A percentile compares a stretch with the other conserved stretches of the same genome.
Evolutionary conservation across 2,797 vertebrate species (phyloP).

Genomic region (Chelon labrosus): DNA sequence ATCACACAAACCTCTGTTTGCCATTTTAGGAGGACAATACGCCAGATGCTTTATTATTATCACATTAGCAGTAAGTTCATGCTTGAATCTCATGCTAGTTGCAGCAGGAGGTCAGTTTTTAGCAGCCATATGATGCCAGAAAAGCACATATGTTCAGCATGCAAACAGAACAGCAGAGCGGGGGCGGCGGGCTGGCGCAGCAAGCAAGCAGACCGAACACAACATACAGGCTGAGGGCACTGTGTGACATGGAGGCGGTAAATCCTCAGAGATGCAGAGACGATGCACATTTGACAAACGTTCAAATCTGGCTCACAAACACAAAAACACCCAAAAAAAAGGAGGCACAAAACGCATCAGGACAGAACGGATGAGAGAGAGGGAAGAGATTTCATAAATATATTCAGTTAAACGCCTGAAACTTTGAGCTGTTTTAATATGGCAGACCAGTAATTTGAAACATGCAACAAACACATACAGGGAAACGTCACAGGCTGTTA

Average conservation of each 20-base stretch:
- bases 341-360: conserved; percentile 51
- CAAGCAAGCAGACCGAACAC: conserved; percentile 75
- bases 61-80: conserved; percentile 28
- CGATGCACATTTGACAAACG: conserved; percentile 60
- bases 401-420: conserved; percentile 15
- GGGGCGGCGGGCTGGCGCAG: conserved; percentile 63
- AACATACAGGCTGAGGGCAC: conserved; percentile 58
- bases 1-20: neutral
- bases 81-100: conserved; percentile 47
- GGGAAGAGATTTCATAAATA: conserved; percentile 6
- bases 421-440: too few species aligned
- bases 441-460: conserved; percentile 10
- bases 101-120: conserved; percentile 75
- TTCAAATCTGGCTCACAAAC: conserved; percentile 34
- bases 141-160: conserved; percentile 47
- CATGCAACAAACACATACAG: conserved; percentile 40
- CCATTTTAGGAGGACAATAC: neutral
- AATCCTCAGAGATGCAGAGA: conserved; percentile 45
- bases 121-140: conserved; percentile 40
- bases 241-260: conserved; percentile 31
- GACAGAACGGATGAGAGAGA: conserved; percentile 49
- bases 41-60: neutral
- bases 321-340: conserved; percentile 41
- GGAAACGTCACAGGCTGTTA: neutral
- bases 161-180: conserved; percentile 45